These are phyloP conservation scores for Palloptera scutellata DNA, from an alignment of 2,888 invertebrate genomes.

Conservation along the genomic window DNA sequence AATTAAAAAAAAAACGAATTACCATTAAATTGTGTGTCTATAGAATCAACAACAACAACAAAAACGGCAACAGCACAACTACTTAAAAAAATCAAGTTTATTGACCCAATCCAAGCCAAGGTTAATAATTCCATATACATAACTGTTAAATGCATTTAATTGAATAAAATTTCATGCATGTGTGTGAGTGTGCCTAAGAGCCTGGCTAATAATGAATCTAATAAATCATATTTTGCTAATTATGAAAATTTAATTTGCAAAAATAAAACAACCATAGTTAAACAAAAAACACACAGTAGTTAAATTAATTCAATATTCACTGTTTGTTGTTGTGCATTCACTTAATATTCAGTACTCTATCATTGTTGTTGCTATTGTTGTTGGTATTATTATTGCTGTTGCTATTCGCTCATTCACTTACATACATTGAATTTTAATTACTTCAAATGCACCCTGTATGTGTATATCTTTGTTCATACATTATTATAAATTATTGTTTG, in stretches of 20 bases:
- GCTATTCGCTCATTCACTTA: too few relatives aligned
- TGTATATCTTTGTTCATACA: too few relatives aligned
- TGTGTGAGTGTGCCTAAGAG: too few relatives aligned
- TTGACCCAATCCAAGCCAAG: conserved; percentile 17
- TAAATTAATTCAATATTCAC: background rate
- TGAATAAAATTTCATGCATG: background rate
- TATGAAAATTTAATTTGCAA: conserved; percentile 10
- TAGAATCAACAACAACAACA: too few relatives aligned
- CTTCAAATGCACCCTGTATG: too few relatives aligned
- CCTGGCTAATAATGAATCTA: too few relatives aligned
- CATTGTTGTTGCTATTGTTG: background rate
- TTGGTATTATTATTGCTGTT: background rate
- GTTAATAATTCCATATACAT: conserved; percentile 12
- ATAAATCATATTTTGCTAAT: background rate
- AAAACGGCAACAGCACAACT: background rate
- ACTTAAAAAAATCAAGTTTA: conserved; percentile 15
- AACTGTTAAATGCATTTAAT: background rate
- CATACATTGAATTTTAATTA: too few relatives aligned
- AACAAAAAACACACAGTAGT: too few relatives aligned
- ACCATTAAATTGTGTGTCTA: too few relatives aligned
- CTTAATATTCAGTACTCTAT: background rate
- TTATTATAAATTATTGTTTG: too few relatives aligned
- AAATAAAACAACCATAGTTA: too few relatives aligned
- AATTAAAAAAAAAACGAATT: too few relatives aligned
- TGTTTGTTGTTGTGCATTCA: background rate